Evolutionary conservation across 1,140 invertebrate genomes (phyloP), one percentile per base, ranked within the genome.

Genomic region (Phenacoccus solenopsis): DNA sequence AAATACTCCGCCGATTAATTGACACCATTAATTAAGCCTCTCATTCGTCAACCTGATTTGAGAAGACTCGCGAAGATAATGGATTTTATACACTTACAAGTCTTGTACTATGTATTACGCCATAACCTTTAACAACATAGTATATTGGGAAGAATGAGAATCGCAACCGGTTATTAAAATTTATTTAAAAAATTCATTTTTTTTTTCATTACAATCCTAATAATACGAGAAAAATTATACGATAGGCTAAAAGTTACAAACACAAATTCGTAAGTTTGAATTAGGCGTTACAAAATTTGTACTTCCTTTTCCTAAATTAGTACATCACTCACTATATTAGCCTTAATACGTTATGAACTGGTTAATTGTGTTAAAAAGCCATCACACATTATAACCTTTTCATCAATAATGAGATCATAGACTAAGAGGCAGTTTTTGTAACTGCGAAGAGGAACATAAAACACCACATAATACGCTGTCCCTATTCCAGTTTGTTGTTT

Each of bases 221-320:
- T 10, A 49, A 49, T 16, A n/a, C 13, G 16, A n/a, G 16, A 49
- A 49, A 49, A 9, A 49, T 49, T 49, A 49, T n/a, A 49, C 38
- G 12, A 3, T 49, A 49, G 38, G 20, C 38, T 16, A 49, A 49
- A 49, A 49, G 13, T 16, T 49, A n/a, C 38, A 16, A 49, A 49
- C 38, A 49, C 38, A 49, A 49, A 49, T 49, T 49, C 20, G 38
- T n/a, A 49, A 49, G 38, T 9, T 49, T 16, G 20, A 49, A 49
- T 49, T 2, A 49, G 13, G 38, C 38, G 38, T 49, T 49, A 49
- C 38, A 49, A 49, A 49, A 49, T 49, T 49, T 49, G 38, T 49
- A 49, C 38, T 49, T 49, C 38, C 38, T 49, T 49, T 49, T 49
- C 38, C 38, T 49, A 49, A 49, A 49, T 49, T 49, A 49, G 38